Evolutionary conservation across 1,140 invertebrate genomes (phyloP), one percentile per base, ranked within the genome.

Genomic region (Episyrphus balteatus): DNA sequence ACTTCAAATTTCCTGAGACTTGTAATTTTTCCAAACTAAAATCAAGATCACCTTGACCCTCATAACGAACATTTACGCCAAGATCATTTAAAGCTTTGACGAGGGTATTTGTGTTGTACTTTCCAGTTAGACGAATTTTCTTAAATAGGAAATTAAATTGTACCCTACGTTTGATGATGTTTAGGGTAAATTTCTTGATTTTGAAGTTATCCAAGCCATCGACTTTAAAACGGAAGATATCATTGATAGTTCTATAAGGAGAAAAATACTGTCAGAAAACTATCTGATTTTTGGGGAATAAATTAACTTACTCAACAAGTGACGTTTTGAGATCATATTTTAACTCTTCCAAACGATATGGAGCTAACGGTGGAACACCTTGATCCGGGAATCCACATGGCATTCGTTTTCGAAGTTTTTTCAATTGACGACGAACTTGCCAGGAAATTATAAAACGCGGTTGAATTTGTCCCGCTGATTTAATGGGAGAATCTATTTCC

Each of bases 371-470:
- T 0, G 62, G 62, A 37, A 66, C 62, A 13, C 62, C 62, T 36
- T 55, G 45, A 19, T 54, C 34, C 1, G 62, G 60, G 48, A 52
- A 66, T 19, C 62, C 62, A 48, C 62, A 65, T 30, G 55, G 50
- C 62, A 66, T 66, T n/a, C 61, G 48, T 50, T 56, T 58, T 41
- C 65, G 62, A 18, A 61, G 2, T 31, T 58, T 66, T 39, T 55
- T 57, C 36, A 66, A 65, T 43, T 53, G 48, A 50, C 62, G 62
- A 44, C 60, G 62, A 31, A 51, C 46, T 47, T 65, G 60, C 62
- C 62, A 62, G n/a, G 62, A 66, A 13, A 66, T 8, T 34, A 65
- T 54, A 46, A 55, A 56, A 15, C 47, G 47, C 9, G 62, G 62
- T 8, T 56, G 3, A 54, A 51, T 53, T 62, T 65, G 36, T 34